Evolutionary conservation across 2,113 vertebrate species (phyloP).

Genomic region (Hylia prasina): DNA sequence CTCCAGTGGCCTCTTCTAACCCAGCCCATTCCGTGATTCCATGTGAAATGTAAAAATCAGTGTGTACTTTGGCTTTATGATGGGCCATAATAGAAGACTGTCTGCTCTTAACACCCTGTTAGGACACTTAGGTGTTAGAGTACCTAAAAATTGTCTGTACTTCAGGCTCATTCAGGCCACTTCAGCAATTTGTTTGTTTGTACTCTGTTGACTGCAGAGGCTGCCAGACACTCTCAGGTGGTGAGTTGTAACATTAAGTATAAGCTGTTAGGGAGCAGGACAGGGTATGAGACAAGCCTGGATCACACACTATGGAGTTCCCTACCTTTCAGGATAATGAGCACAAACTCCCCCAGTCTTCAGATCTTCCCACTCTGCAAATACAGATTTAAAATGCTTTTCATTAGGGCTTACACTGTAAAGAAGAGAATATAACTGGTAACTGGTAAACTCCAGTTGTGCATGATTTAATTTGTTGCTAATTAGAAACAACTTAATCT

Average conservation of each 20-base stretch:
- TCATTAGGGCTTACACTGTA: background rate
- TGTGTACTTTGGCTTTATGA: background rate
- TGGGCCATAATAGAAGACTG: background rate
- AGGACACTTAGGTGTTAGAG: background rate
- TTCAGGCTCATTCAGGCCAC: background rate
- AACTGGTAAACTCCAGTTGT: fast-evolving
- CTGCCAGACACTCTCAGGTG: background rate
- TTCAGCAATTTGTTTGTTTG: background rate
- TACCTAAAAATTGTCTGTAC: background rate
- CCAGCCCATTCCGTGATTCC: no score
- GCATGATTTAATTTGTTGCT: constrained; percentile 8
- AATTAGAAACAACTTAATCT: constrained; percentile 17
- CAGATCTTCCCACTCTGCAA: background rate
- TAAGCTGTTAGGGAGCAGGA: background rate
- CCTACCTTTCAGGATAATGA: background rate
- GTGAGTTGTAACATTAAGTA: no score
- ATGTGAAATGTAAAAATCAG: background rate
- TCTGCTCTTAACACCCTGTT: background rate
- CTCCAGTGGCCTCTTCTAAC: background rate
- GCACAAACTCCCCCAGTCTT: background rate
- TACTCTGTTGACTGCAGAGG: background rate
- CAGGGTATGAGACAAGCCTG: background rate
- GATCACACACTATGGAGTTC: background rate
- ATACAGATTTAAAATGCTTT: background rate
- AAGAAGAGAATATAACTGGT: background rate